These are phyloP conservation scores for Perizoma affinitatum DNA, from an alignment of 2,888 invertebrate species.

Conservation along the genomic window DNA sequence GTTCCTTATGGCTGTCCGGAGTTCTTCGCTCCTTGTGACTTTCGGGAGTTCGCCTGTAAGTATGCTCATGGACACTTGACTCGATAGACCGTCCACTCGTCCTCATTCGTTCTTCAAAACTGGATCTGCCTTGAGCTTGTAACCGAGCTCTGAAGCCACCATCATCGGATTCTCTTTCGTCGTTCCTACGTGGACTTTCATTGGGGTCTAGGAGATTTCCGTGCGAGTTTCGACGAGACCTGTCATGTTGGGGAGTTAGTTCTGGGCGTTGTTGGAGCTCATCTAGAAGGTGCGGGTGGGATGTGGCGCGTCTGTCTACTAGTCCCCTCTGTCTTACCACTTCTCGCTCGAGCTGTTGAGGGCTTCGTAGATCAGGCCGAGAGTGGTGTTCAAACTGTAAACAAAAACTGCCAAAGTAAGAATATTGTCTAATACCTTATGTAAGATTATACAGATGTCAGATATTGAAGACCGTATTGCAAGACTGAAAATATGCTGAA, in stretches of 20 bases:
- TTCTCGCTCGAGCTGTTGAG: constrained; percentile 86
- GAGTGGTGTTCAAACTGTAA: constrained; percentile 78
- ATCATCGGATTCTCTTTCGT: constrained; percentile 85
- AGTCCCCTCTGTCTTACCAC: constrained; percentile 83
- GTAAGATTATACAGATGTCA: no score
- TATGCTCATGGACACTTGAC: constrained; percentile 65
- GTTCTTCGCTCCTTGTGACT: constrained; percentile 58
- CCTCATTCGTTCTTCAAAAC: constrained; percentile 74
- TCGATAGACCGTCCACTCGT: constrained; percentile 75
- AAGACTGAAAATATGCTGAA: neutral
- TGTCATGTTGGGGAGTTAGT: constrained; percentile 65
- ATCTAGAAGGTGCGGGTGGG: constrained; percentile 87
- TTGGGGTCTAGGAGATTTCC: constrained; percentile 83
- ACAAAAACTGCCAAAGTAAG: constrained; percentile 2
- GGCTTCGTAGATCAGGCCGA: constrained; percentile 82
- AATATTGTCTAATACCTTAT: no score
- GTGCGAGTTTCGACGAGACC: constrained; percentile 83
- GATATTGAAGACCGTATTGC: no score
- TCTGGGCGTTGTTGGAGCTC: constrained; percentile 72
- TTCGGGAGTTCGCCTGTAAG: constrained; percentile 72
- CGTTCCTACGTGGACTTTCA: constrained; percentile 61
- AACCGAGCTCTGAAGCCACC: constrained; percentile 84
- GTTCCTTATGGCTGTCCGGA: constrained; percentile 54
- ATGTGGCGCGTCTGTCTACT: constrained; percentile 83
- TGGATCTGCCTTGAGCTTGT: constrained; percentile 69